These are phyloP conservation scores for Margarornis squamiger DNA, from an alignment of 2,797 vertebrate species.

Conservation along the genomic window DNA sequence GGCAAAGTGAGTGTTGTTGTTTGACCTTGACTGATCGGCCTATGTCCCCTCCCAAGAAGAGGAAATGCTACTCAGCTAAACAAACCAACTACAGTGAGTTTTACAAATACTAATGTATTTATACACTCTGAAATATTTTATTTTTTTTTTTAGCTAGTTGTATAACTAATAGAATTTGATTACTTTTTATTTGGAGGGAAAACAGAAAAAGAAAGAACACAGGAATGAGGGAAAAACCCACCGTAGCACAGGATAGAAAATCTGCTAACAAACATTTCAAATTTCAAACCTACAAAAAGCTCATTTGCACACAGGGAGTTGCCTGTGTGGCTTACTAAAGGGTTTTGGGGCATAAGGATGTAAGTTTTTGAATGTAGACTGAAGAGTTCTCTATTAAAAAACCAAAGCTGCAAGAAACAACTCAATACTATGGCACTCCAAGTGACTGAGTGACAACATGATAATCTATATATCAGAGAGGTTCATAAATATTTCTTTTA, in stretches of 20 bases:
- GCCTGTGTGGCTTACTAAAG: neutral
- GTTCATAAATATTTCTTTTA: neutral
- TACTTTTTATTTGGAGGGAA: neutral
- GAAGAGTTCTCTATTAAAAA: neutral
- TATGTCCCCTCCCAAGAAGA: no score
- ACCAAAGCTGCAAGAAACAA: neutral
- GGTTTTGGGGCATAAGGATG: neutral
- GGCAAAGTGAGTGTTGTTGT: neutral
- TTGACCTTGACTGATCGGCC: no score
- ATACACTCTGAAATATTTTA: neutral
- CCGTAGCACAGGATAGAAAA: neutral
- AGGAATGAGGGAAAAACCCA: neutral
- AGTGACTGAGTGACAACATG: neutral
- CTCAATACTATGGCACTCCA: neutral
- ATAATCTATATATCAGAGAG: neutral
- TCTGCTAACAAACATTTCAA: neutral
- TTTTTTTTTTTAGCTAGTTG: neutral
- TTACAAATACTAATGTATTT: neutral
- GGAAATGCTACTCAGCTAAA: no score
- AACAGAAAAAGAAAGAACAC: neutral
- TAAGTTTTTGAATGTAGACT: neutral
- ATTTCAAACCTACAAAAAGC: neutral
- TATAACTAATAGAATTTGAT: neutral
- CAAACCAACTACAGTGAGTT: neutral
- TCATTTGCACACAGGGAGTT: neutral